Evolutionary conservation across 1,140 invertebrate species (phyloP).

Genomic region (Leptoteleia sp.): DNA sequence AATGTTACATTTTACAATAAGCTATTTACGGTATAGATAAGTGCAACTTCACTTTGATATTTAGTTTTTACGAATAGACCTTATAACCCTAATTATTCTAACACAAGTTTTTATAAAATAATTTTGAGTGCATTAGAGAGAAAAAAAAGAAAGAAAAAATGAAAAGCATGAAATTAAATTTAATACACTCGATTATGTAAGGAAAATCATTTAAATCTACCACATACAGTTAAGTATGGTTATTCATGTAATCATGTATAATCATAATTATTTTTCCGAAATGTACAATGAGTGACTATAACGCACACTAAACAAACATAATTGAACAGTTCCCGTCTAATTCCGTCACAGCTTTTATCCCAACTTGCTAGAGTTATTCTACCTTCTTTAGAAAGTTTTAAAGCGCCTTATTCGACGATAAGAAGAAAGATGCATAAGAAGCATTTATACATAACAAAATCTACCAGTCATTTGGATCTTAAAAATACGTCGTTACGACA

Average conservation of each 20-base stretch:
- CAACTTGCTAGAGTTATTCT: conserved; percentile 1
- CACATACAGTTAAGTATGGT: conserved; percentile 20
- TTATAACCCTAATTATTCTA: neutral
- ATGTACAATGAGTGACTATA: conserved; percentile 19
- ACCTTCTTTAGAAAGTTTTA: conserved; percentile 29
- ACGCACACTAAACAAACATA: conserved; percentile 29
- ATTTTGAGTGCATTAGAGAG: neutral
- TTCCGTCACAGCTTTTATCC: conserved; percentile 27
- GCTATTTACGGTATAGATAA: no score
- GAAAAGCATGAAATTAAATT: conserved; percentile 5
- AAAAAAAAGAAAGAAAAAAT: neutral
- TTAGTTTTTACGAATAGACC: no score
- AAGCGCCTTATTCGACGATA: conserved; percentile 6
- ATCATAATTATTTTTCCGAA: conserved; percentile 26
- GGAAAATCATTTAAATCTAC: neutral
- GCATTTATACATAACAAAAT: conserved; percentile 16
- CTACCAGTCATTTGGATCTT: conserved; percentile 9
- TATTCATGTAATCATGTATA: conserved; percentile 22
- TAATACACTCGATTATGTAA: conserved; percentile 10
- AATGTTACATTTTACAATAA: no score
- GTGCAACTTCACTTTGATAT: no score
- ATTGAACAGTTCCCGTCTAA: conserved; percentile 31
- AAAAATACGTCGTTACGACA: conserved; percentile 15
- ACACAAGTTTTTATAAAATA: neutral
- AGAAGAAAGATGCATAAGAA: neutral